Evolutionary conservation across 1,140 invertebrate genomes (phyloP), one percentile per base, ranked within the genome.

Genomic region (Drosophila pseudoobscura): DNA sequence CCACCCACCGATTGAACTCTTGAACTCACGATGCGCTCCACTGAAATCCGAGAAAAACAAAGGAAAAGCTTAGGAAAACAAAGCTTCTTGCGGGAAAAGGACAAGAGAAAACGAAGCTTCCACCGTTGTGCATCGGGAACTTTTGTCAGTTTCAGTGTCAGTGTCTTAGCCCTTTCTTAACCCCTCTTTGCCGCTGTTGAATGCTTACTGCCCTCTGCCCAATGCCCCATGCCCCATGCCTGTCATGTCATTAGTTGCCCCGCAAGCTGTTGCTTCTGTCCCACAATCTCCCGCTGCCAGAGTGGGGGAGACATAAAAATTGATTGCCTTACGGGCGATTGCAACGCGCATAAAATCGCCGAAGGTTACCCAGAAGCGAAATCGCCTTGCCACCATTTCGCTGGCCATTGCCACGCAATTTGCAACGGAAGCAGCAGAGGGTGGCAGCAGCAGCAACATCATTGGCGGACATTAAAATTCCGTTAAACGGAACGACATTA

Each of bases 361-460:
- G 35, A 39, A 39, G 9, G 35, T 13, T 39, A 11, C 35, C 9
- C 3, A 3, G 35, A 0, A 39, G 1, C 35, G 35, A 11, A 13
- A 39, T 13, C 35, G 29, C 26, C 3, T n/a, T 22, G 17, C 39
- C 9, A 51, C 6, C 58, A 31, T 43, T 20, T 15, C 31, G 44
- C 45, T 60, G 73, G 47, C 78, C 72, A 78, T 82, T 75, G 74
- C 55, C 79, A 80, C 78, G 50, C 78, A 66, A 59, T 82, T 80
- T 76, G 66, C 63, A 50, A 29, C 13, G 44, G 5, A 11, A 47
- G 31, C 50, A 55, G 20, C 11, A 6, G 4, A 0, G 20, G 20
- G 44, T 3, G 9, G 29, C 29, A 31, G 22, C 1, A 24, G 50
- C 24, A 44, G 52, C 64, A 55, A 55, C 65, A 68, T 68, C 50